phyloP scores from a whole-genome alignment of 2,888 invertebrate genomes.

The Hirudinaria manillensis region DNA sequence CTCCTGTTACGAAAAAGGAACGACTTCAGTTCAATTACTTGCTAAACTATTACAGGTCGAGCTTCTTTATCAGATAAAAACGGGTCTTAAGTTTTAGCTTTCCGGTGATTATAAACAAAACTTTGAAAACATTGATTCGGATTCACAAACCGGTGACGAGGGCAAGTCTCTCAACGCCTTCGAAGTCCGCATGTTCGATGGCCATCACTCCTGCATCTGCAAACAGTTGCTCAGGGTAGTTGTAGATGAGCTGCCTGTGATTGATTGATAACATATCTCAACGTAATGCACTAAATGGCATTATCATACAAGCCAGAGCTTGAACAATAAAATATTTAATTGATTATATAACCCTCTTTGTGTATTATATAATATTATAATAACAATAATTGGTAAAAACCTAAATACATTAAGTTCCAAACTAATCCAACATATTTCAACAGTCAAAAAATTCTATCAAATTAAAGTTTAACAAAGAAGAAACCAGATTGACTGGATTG shows the following conservation, averaged over 20 bases:
- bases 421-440: too few relatives aligned
- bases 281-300: neutral
- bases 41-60: neutral
- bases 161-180: constrained; percentile 93
- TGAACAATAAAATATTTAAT: too few relatives aligned
- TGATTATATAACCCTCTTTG: too few relatives aligned
- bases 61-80: neutral
- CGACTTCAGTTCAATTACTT: neutral
- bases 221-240: constrained; percentile 98
- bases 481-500: too few relatives aligned
- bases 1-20: constrained; percentile 55
- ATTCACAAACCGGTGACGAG: constrained; percentile 73
- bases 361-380: too few relatives aligned
- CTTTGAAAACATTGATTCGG: neutral
- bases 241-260: constrained; percentile 82
- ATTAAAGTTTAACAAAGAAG: too few relatives aligned
- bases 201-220: constrained; percentile 98
- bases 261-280: neutral
- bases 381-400: too few relatives aligned
- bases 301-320: neutral
- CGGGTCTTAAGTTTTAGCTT: neutral
- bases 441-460: too few relatives aligned
- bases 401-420: too few relatives aligned
- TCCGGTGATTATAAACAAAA: neutral
- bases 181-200: constrained; percentile 98